Percentiles rank a stretch among this genome's conserved stretches.
These are phyloP conservation scores for Diabrotica undecimpunctata DNA, from an alignment of 1,140 invertebrate genomes.

Conservation along the genomic window DNA sequence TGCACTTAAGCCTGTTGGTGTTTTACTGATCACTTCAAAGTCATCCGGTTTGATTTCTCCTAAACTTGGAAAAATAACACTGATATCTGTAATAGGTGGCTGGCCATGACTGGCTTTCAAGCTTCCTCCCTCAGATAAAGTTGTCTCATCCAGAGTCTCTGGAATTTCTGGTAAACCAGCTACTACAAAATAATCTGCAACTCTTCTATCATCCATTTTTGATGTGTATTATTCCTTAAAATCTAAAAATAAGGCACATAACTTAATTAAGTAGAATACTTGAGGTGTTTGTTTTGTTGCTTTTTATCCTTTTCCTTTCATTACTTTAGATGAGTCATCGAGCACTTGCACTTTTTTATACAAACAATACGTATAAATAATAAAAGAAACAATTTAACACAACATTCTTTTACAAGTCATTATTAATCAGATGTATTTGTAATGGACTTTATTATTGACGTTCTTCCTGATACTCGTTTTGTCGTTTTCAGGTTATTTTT, in stretches of 20 bases:
- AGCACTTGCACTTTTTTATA: background rate
- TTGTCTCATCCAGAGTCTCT: slow-evolving; percentile 75
- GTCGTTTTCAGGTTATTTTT: background rate
- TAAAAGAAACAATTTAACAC: background rate
- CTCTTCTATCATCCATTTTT: slow-evolving; percentile 74
- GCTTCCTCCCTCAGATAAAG: slow-evolving; percentile 73
- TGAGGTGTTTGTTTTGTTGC: background rate
- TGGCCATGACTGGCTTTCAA: slow-evolving; percentile 69
- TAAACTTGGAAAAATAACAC: slow-evolving; percentile 85
- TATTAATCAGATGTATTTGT: background rate
- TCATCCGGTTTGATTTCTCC: slow-evolving; percentile 81
- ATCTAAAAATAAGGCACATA: slow-evolving; percentile 25
- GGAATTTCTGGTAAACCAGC: slow-evolving; percentile 85
- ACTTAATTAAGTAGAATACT: background rate
- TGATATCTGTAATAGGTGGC: slow-evolving; percentile 90
- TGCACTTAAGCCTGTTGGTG: slow-evolving; percentile 81
- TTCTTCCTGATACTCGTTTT: background rate
- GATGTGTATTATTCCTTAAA: slow-evolving; percentile 4
- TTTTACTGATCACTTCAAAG: slow-evolving; percentile 78
- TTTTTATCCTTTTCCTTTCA: background rate
- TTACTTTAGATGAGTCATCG: background rate
- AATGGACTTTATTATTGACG: slow-evolving; percentile 2
- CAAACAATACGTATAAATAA: background rate
- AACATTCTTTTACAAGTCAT: background rate
- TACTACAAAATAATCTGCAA: slow-evolving; percentile 96